Base-by-base conservation (phyloP, 2,888 invertebrate genomes). In the Tiliacea aurago region DNA sequence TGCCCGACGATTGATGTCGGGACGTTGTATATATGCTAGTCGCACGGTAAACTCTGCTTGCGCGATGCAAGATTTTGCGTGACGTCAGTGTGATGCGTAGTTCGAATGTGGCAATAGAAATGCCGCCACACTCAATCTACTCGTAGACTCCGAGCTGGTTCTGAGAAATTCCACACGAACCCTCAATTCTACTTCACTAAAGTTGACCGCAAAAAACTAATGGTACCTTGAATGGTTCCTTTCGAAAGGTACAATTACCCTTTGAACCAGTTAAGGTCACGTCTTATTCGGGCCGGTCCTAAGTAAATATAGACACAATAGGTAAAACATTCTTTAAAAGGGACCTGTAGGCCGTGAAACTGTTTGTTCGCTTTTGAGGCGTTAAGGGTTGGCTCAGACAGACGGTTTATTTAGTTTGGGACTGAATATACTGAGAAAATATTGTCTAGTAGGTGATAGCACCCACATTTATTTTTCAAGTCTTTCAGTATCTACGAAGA, bases 221-320 rank as follows among this genome's bases (percentile, higher is more conserved):
- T 45, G 15, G 53, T 13, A 43, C 33, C 65, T 43, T 33, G 56
- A 69, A 70, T 68, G 23, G 64, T 51, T 43, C 58, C 15, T 51
- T 65, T n/a, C 18, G 10, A 43, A 43, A 49, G 33, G n/a, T 62
- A 55, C n/a, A 11, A 11, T 15, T 64, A 56, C 61, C 62, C 72
- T 77, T 69, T 71, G 75, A 75, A 47, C 71, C 73, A 55, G 45
- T 43, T n/a, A 33, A 59, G 66, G 71, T 66, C 76, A 79, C 78
- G 75, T 84, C 76, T 81, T 70, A 70, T 78, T 73, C 63, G 53
- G 15, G 51, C 23, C 33, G 41, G 73, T 76, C 85, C 85, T 86
- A 83, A 86, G 71, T 75, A 78, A 86, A 86, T 81, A 83, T 75
- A 61, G 70, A 74, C 87, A 86, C 79, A 84, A 86, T 78, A 73